These are phyloP conservation scores for Phoebastria nigripes DNA, from an alignment of 2,797 vertebrate species.

Conservation along the genomic window DNA sequence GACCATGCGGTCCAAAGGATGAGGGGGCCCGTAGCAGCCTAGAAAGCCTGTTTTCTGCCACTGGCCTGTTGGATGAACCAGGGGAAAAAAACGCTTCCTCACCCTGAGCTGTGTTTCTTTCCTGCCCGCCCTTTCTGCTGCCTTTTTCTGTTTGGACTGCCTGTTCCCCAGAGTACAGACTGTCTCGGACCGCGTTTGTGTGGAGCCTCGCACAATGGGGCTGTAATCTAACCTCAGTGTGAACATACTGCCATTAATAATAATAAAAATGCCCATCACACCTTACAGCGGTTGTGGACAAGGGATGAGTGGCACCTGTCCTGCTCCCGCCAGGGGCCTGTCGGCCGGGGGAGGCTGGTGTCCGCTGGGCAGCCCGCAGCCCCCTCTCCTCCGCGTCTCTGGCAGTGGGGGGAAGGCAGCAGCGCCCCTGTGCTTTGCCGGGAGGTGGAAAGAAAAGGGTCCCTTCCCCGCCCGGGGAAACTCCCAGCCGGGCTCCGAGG, in stretches of 20 bases:
- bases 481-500: not conserved
- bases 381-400: not conserved
- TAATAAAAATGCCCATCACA: slow-evolving; percentile 29
- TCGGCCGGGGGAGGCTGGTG: not conserved
- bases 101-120: not conserved
- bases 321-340: not conserved
- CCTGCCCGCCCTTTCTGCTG: not conserved
- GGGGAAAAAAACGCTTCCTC: not conserved
- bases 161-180: slow-evolving; percentile 13
- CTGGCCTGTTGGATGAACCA: not conserved
- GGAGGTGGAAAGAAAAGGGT: not conserved
- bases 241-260: slow-evolving; percentile 26
- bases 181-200: slow-evolving; percentile 9
- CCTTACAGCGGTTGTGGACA: not conserved
- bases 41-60: not conserved
- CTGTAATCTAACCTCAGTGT: slow-evolving; percentile 23
- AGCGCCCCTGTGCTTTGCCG: not conserved
- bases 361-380: not conserved
- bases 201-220: slow-evolving; percentile 20
- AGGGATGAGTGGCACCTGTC: not conserved
- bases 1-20: not conserved
- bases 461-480: not conserved
- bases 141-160: not conserved
- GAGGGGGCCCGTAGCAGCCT: not conserved
- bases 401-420: not conserved